These are phyloP conservation scores for Mechanitis messenoides DNA, from an alignment of 2,888 invertebrate genomes.

Conservation along the genomic window DNA sequence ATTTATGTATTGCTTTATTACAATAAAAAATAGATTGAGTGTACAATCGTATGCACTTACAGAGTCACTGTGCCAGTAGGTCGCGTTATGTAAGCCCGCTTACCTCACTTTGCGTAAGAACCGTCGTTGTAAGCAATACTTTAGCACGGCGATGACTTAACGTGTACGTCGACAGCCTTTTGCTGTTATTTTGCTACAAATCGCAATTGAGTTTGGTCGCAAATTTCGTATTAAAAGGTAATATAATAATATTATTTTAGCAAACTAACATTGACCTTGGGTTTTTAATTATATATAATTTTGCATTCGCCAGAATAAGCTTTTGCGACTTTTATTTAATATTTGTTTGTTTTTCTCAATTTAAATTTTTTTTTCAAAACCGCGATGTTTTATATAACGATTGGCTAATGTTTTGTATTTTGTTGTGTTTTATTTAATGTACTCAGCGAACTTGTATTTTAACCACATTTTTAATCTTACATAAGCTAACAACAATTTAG, in stretches of 20 bases:
- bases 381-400: too few relatives aligned
- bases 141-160: slow-evolving; percentile 44
- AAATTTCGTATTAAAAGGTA: background rate
- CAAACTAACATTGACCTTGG: slow-evolving; percentile 1
- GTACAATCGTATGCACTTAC: slow-evolving; percentile 51
- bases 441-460: too few relatives aligned
- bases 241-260: background rate
- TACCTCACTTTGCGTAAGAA: slow-evolving; percentile 65
- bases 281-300: background rate
- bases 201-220: slow-evolving; percentile 10
- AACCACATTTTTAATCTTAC: too few relatives aligned
- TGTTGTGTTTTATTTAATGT: too few relatives aligned
- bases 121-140: slow-evolving; percentile 47
- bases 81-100: slow-evolving; percentile 64
- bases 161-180: slow-evolving; percentile 18
- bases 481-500: too few relatives aligned
- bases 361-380: background rate
- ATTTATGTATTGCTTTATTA: slow-evolving; percentile 8
- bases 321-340: background rate
- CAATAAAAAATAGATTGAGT: slow-evolving; percentile 38
- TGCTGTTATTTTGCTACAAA: slow-evolving; percentile 17
- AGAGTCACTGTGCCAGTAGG: slow-evolving; percentile 70
- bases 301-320: background rate
- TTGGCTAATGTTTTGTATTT: too few relatives aligned
- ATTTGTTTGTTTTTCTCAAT: background rate